A percentile compares a stretch with the other conserved stretches of the same genome.
phyloP scores from a whole-genome alignment of 64 coral and sea anemone species.

The Actinia tenebrosa region DNA sequence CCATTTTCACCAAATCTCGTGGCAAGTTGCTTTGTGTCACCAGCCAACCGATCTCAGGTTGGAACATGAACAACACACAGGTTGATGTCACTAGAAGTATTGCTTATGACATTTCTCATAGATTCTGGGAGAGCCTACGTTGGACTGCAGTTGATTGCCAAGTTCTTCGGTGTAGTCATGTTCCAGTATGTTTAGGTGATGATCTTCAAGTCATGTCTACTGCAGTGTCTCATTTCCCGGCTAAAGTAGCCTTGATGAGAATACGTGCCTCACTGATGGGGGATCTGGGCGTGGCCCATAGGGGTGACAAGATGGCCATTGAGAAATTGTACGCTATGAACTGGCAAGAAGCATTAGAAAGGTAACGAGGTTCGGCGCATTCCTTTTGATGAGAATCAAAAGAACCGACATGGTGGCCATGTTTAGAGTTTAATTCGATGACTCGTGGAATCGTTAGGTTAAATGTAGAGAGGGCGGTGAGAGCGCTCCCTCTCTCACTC shows the following conservation, averaged over 20 bases:
- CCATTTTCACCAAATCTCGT: no score
- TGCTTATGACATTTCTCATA: not conserved
- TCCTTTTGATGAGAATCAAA: no score
- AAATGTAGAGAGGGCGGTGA: no score
- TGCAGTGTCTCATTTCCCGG: slow-evolving; percentile 75
- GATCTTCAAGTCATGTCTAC: slow-evolving; percentile 39
- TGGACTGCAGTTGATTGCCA: slow-evolving; percentile 67
- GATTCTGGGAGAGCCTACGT: slow-evolving; percentile 39
- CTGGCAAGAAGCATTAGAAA: slow-evolving; percentile 83
- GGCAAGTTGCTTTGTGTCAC: no score
- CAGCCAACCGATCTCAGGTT: no score
- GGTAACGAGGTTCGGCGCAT: slow-evolving; percentile 32
- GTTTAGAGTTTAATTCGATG: no score
- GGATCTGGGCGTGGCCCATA: slow-evolving; percentile 30
- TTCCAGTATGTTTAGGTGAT: slow-evolving; percentile 24
- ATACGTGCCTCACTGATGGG: slow-evolving; percentile 53
- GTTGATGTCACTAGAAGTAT: not conserved
- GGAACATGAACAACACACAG: no score
- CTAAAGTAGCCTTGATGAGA: slow-evolving; percentile 47
- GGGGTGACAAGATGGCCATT: slow-evolving; percentile 28
- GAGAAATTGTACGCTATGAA: slow-evolving; percentile 51
- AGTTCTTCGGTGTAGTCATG: slow-evolving; percentile 44
- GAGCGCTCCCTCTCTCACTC: no score
- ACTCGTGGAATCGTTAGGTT: no score
- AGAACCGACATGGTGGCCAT: no score